phyloP scores from a whole-genome alignment of 2,797 vertebrate genomes.

The Enteromius unitaeniatus region DNA sequence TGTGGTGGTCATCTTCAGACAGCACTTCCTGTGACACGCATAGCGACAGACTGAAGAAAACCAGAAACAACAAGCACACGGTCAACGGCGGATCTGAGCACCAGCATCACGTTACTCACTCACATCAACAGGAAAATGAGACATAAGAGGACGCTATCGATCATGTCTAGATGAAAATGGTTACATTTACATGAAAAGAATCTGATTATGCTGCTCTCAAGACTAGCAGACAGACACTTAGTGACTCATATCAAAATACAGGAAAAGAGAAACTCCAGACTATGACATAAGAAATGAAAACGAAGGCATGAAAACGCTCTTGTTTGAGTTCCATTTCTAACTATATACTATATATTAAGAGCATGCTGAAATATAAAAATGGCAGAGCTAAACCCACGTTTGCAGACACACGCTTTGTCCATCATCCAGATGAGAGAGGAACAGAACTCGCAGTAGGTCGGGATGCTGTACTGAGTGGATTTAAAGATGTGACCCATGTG shows the following conservation, averaged over 20 bases:
- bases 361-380: background rate
- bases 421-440: slow-evolving; percentile 99
- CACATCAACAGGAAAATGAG: background rate
- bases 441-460: slow-evolving; percentile 97
- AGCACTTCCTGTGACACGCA: slow-evolving; percentile 98
- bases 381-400: slow-evolving; percentile 83
- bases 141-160: slow-evolving; percentile 10
- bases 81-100: background rate
- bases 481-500: slow-evolving; percentile 98
- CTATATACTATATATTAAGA: background rate
- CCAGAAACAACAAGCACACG: slow-evolving; percentile 39
- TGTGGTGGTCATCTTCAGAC: slow-evolving; percentile 90
- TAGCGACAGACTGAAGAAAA: slow-evolving; percentile 91
- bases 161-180: background rate
- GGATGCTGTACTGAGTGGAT: slow-evolving; percentile 97
- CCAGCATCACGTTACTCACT: background rate
- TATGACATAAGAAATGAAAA: background rate
- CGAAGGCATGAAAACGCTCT: background rate
- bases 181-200: background rate
- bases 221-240: background rate
- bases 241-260: background rate
- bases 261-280: background rate
- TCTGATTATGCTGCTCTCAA: slow-evolving; percentile 38
- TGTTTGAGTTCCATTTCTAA: background rate
- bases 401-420: slow-evolving; percentile 97